Base-by-base conservation (phyloP, 2,888 invertebrate genomes). In the Scaeva pyrastri region DNA sequence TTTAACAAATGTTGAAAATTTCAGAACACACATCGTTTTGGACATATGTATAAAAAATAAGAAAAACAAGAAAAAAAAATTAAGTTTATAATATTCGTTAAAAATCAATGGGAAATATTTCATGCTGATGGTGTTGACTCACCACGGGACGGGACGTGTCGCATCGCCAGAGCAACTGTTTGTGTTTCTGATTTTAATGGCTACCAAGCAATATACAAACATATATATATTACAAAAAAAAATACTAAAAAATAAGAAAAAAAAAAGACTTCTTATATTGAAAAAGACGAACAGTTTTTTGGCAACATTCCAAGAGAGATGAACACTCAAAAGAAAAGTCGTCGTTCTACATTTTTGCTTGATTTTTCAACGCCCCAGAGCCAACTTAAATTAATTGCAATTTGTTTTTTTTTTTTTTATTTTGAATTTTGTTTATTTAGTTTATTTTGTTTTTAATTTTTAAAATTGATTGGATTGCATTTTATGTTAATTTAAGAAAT, bases 311-410 rank as follows among this genome's bases (percentile, higher is more conserved):
- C 86, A 86, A 82, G 74, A 86, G 77, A 43, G 86, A 86, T 78
- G 77, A 86, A 86, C 86, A 86, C 86, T 82, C 82, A 82, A 86
- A 85, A 74, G 86, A 82, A 86, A 86, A 86, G 86, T 86, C 82
- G 82, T 82, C 82, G 82, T 85, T 81, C 81, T 62, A 86, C 39
- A 78, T 86, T 81, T 86, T 78, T 86, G 81, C 45, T 82, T 52
- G 82, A 55, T 86, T 82, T 86, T 86, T 82, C 86, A 77, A 70
- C 82, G 86, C 73, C 86, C 62, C 82, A 73, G 48, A 86, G 74
- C 71, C 82, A 82, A 86, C 82, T 82, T 77, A 82, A 82, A 82
- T 86, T 86, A 82, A 86, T 86, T 86, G 82, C 86, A 76, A 52
- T 70, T 76, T 76, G 68, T 72, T 45, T 23, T 52, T 14, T 26